Percentiles rank a stretch among this genome's conserved stretches.
Evolutionary conservation across 2,797 vertebrate genomes (phyloP).

Genomic region (Buphagus erythrorhynchus): DNA sequence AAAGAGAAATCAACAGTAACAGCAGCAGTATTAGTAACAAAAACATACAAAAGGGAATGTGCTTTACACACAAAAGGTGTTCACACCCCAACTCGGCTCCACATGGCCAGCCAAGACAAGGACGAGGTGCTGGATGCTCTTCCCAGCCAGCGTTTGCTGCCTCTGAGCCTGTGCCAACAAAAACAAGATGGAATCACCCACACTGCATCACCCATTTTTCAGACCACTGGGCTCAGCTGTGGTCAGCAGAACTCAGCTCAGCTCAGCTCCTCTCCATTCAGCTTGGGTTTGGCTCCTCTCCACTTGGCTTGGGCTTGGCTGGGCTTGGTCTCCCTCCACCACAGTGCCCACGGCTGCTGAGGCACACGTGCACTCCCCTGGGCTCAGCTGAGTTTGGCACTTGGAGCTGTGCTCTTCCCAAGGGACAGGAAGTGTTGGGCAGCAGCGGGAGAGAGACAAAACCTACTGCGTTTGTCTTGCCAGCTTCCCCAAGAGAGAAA

Average conservation of each 20-base stretch:
- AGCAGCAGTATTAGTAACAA: neutral
- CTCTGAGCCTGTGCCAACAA: neutral
- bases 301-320: neutral
- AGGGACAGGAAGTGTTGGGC: neutral
- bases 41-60: neutral
- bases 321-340: no score
- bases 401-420: rapidly evolving
- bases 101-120: rapidly evolving
- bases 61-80: neutral
- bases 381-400: no score
- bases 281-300: neutral
- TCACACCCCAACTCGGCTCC: neutral
- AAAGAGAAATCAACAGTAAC: neutral
- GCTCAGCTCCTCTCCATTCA: neutral
- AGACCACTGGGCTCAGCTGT: neutral
- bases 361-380: rapidly evolving
- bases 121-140: neutral
- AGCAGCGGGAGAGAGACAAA: rapidly evolving
- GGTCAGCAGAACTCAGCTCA: neutral
- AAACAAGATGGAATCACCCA: neutral
- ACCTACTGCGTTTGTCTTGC: rapidly evolving
- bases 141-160: rapidly evolving
- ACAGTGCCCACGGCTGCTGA: rapidly evolving
- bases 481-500: neutral
- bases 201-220: rapidly evolving